Evolutionary conservation across 2,113 vertebrate genomes (phyloP), one percentile per base, ranked within the genome.

Genomic region (Megalops atlanticus): DNA sequence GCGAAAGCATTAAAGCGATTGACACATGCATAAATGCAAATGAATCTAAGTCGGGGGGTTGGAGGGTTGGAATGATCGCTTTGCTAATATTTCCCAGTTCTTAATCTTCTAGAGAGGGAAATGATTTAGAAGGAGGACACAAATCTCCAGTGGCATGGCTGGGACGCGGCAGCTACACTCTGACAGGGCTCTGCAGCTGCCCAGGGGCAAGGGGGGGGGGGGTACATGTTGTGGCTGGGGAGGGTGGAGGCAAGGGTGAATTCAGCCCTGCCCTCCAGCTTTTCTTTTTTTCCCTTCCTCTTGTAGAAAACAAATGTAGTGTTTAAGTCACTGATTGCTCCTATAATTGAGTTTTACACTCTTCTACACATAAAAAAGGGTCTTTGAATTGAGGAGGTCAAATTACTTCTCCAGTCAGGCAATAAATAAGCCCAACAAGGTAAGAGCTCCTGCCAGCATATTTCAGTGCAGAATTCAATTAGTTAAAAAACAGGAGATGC

Each of bases 11-110:
- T 87, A 91, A 91, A 93, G 91, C 89, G 89, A 90, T 90, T 88
- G 90, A 87, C 83, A 85, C 80, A 84, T 89, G 91, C 89, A 89
- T 91, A 88, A 91, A 91, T 89, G 89, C 88, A 90, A 90, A 92
- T 90, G 86, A 89, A 84, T 91, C 89, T 85, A 24, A 77, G 81
- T 36, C 35, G 83, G 83, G 31, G 69, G 69, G 69, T 14, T 0
- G 31, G 81, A 87, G 35, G 0, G 2, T 43, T 35, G 83, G 79
- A 83, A 80, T 35, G 86, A 43, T 88, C 84, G 87, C 87, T 89
- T 80, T 82, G 85, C 87, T 89, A 87, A 89, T 89, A 88, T 83
- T 90, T 88, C 87, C 86, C 85, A 84, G 89, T 87, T 88, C 87
- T 89, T 88, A 90, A 92, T 92, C 89, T 89, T 81, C 70, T 79